Evolutionary conservation across 1,140 invertebrate genomes (phyloP).

Genomic region (Sitobion miscanthi): DNA sequence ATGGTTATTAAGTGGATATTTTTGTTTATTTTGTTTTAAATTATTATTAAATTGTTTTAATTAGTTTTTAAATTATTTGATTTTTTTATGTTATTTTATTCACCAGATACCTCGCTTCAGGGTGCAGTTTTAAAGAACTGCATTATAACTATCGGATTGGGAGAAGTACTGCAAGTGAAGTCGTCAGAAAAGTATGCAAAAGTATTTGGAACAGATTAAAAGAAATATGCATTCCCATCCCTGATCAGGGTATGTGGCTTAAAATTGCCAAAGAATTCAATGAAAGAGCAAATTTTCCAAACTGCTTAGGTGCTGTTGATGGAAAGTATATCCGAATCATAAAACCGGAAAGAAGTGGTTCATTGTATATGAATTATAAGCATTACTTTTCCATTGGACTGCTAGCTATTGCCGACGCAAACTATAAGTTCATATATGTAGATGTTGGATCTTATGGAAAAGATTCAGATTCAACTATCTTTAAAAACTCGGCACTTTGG

Average conservation of each 20-base stretch:
- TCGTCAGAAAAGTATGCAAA: slow-evolving; percentile 58
- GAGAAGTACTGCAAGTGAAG: slow-evolving; percentile 58
- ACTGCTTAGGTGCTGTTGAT: slow-evolving; percentile 33
- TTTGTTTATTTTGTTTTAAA: too few species aligned
- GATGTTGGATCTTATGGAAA: slow-evolving; percentile 57
- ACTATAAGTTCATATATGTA: slow-evolving; percentile 38
- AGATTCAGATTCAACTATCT: slow-evolving; percentile 51
- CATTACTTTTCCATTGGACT: too few species aligned
- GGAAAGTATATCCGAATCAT: slow-evolving; percentile 53
- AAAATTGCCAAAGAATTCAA: background rate
- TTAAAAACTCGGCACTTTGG: slow-evolving; percentile 35
- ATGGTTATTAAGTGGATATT: too few species aligned
- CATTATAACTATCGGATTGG: slow-evolving; percentile 59
- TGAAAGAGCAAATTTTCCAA: too few species aligned
- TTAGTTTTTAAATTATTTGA: too few species aligned
- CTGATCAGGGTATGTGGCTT: slow-evolving; percentile 56
- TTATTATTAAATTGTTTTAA: too few species aligned
- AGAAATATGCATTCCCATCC: slow-evolving; percentile 57
- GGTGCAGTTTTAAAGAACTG: slow-evolving; percentile 59
- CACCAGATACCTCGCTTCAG: slow-evolving; percentile 57
- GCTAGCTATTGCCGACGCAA: background rate
- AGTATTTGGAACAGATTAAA: slow-evolving; percentile 58
- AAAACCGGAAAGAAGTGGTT: too few species aligned
- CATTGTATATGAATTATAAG: too few species aligned
- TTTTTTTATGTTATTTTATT: too few species aligned